Evolutionary conservation across 2,113 vertebrate genomes (phyloP).

Genomic region (Phaethornis superciliosus): DNA sequence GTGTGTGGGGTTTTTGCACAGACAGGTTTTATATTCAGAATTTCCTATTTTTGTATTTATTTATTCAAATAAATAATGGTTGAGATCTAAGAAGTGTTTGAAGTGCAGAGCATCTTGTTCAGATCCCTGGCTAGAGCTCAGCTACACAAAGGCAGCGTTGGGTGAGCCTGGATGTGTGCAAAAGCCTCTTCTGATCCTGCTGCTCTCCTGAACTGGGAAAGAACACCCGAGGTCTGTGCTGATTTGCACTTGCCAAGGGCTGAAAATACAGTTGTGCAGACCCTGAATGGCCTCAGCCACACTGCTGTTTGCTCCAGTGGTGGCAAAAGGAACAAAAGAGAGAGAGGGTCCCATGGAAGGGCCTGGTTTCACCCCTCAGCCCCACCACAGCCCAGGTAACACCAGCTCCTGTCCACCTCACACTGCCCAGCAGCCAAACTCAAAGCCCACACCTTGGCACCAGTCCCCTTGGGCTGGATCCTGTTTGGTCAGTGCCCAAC

Average conservation of each 20-base stretch:
- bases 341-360: neutral
- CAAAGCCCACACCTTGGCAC: neutral
- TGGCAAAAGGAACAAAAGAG: neutral
- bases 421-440: neutral
- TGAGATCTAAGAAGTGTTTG: constrained; percentile 1
- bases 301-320: neutral
- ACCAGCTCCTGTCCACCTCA: neutral
- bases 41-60: constrained; percentile 41
- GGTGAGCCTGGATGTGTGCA: neutral
- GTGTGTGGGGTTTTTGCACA: neutral
- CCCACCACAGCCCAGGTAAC: neutral
- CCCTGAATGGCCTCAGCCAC: neutral
- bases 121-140: neutral
- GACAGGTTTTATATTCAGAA: constrained; percentile 15
- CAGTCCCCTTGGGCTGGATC: neutral
- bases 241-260: neutral
- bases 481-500: neutral
- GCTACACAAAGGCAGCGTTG: neutral
- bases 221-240: neutral
- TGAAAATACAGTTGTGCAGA: neutral
- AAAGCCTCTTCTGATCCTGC: neutral
- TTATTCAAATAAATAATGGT: constrained; percentile 51
- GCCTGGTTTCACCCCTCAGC: neutral
- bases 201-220: neutral
- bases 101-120: neutral